Evolutionary conservation across 2,113 vertebrate genomes (phyloP), one percentile per base, ranked within the genome.

Genomic region (Oncorhynchus masou): DNA sequence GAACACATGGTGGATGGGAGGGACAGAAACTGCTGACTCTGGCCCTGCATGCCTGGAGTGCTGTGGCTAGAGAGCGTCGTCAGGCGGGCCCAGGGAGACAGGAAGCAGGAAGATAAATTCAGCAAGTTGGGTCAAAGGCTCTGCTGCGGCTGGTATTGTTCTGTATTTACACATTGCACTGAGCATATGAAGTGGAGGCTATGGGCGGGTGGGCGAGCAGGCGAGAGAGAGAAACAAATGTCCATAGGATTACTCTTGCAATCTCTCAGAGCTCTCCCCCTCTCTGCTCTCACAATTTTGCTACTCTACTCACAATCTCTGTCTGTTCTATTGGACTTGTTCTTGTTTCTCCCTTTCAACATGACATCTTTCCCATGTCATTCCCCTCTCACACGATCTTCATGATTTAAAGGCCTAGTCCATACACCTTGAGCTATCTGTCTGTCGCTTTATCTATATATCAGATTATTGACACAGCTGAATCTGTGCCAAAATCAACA

Each of bases 231-330:
- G 27, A 79, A 92, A 85, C 92, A 94, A 92, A 94, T 93, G 92
- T 92, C 73, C 75, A 76, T 74, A 71, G 91, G 91, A 94, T 94
- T 94, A 93, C 81, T 82, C 79, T 81, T 80, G 25, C 90, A 91
- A 91, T 90, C 91, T 90, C 83, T 89, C 85, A 84, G 81, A 84
- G 73, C 79, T 20, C 27, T 75, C 78, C 79, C 39, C 77, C 68
- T 31, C 66, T 71, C 25, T 39, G 31, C 59, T 67, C 34, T 39
- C 71, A n/a, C 75, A 6, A 88, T 74, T 25, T 13, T 84, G 81
- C 75, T 70, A 71, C 80, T 80, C 67, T 29, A 65, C 45, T 71
- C 70, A 80, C 76, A 71, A 60, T 45, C 24, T 24, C 39, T 19
- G 22, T 51, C 25, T 8, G 48, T 22, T 4, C 45, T 25, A 70